A percentile compares a stretch with the other conserved stretches of the same genome.
Evolutionary conservation across 1,140 invertebrate species (phyloP).

Genomic region (Prorops nasuta): DNA sequence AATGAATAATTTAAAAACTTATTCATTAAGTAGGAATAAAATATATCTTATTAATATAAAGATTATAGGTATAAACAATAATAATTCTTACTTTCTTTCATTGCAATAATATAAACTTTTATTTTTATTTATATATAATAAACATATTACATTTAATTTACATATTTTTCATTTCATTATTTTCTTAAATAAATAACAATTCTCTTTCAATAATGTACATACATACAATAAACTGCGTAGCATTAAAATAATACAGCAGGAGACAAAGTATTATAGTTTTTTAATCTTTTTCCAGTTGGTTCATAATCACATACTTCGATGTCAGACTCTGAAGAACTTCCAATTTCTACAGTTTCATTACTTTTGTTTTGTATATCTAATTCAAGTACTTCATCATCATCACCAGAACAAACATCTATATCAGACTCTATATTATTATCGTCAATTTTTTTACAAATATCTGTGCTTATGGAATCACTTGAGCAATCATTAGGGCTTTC

Average conservation of each 20-base stretch:
- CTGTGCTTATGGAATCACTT: background rate
- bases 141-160: background rate
- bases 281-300: conserved; percentile 28
- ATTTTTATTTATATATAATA: background rate
- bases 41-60: background rate
- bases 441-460: conserved; percentile 15
- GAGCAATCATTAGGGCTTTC: conserved; percentile 14
- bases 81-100: conserved; percentile 4
- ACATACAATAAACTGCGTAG: background rate
- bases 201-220: background rate
- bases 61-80: background rate
- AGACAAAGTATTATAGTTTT: conserved; percentile 20
- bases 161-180: background rate
- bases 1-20: too few relatives aligned
- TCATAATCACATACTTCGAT: conserved; percentile 39
- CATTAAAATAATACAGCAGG: conserved; percentile 17
- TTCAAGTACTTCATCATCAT: conserved; percentile 39
- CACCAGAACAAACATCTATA: conserved; percentile 38
- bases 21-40: too few relatives aligned
- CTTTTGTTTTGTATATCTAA: conserved; percentile 24
- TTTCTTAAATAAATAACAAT: background rate
- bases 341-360: conserved; percentile 23
- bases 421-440: conserved; percentile 38
- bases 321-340: conserved; percentile 34
- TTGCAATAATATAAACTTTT: background rate